Conservation (phyloP, 2,888 invertebrate genomes). For the Ormyrus labotus region DNA sequence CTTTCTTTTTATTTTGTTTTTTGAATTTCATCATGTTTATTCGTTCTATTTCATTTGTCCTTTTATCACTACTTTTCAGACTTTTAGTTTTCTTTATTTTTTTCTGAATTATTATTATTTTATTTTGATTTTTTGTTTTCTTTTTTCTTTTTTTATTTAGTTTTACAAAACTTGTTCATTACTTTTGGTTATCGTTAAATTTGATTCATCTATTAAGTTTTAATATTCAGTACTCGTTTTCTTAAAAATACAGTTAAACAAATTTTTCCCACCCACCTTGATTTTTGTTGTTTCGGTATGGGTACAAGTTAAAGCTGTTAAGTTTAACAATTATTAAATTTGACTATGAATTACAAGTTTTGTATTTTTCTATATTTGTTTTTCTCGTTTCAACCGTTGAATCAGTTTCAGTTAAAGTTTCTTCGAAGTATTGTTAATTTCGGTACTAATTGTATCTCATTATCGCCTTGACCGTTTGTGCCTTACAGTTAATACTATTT, state of each 20-base stretch:
- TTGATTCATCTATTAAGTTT: conserved; percentile 27
- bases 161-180: background rate
- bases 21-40: conserved; percentile 5
- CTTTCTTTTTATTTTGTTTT: background rate
- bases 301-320: conserved; percentile 27
- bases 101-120: background rate
- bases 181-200: conserved; percentile 8
- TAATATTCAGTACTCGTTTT: background rate
- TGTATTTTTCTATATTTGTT: background rate
- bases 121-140: background rate
- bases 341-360: conserved; percentile 9
- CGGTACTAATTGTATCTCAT: too few relatives aligned
- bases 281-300: background rate
- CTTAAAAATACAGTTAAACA: conserved; percentile 23
- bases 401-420: conserved; percentile 17
- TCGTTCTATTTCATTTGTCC: background rate
- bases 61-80: background rate
- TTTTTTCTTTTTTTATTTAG: background rate
- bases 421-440: conserved; percentile 8
- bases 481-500: conserved; percentile 24
- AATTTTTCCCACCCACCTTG: conserved; percentile 28
- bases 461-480: conserved; percentile 1
- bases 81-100: background rate
- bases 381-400: background rate
- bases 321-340: conserved; percentile 44